These are phyloP conservation scores for Macrobrachium nipponense DNA, from an alignment of 1,140 invertebrate genomes.

Conservation along the genomic window DNA sequence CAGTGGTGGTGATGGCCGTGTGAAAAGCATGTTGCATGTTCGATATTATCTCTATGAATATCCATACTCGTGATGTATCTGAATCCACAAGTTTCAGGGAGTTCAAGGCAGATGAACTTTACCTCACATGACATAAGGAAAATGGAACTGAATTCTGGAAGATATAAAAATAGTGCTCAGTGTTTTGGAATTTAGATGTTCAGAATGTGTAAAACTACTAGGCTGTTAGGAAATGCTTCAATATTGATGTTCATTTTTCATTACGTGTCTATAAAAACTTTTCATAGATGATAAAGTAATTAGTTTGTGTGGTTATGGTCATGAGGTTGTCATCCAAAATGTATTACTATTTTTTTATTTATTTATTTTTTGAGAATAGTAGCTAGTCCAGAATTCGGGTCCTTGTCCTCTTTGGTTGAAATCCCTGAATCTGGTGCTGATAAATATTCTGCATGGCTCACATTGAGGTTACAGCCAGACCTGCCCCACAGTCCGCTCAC, in stretches of 20 bases:
- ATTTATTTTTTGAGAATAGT: no score
- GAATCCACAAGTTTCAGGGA: slow-evolving; percentile 50
- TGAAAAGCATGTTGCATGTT: slow-evolving; percentile 61
- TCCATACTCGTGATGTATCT: slow-evolving; percentile 50
- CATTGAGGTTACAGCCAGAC: slow-evolving; percentile 53
- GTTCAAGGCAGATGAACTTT: slow-evolving; percentile 28
- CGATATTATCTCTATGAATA: slow-evolving; percentile 30
- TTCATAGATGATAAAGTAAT: no score
- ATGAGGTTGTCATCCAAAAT: no score
- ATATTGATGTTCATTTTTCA: neutral
- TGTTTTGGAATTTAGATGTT: no score
- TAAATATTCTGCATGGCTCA: slow-evolving; percentile 49
- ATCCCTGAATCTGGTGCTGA: slow-evolving; percentile 52
- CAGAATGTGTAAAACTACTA: no score
- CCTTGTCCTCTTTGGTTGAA: neutral
- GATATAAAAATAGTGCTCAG: neutral
- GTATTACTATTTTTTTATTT: no score
- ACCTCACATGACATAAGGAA: neutral
- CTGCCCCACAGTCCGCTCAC: slow-evolving; percentile 53
- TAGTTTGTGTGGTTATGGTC: no score
- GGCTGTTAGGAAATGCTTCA: neutral
- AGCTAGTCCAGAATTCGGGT: neutral
- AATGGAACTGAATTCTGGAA: neutral
- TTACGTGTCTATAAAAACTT: no score
- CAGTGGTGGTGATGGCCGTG: slow-evolving; percentile 58